A percentile compares a stretch with the other conserved stretches of the same genome.
Evolutionary conservation across 2,797 vertebrate genomes (phyloP).

Genomic region (Gadopsis bispinosus): DNA sequence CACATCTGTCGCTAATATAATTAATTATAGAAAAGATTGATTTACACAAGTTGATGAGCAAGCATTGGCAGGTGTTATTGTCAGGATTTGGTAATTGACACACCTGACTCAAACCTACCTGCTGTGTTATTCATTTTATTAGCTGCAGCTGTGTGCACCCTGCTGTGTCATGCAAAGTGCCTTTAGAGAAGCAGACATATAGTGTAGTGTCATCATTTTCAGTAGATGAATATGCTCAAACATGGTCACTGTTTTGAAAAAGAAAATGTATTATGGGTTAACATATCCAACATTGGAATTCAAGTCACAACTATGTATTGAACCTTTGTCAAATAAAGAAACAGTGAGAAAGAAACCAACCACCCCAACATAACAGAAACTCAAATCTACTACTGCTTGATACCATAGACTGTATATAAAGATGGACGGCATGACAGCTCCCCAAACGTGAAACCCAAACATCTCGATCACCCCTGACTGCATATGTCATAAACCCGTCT

Average conservation of each 20-base stretch:
- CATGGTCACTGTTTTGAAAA: background rate
- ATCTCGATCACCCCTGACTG: too few relatives aligned
- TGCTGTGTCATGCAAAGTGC: background rate
- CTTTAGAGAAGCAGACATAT: background rate
- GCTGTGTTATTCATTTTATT: background rate
- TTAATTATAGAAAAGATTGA: conserved; percentile 15
- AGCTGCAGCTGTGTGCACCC: background rate
- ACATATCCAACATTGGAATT: background rate
- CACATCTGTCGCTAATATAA: conserved; percentile 17
- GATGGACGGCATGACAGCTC: too few relatives aligned
- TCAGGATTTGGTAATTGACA: conserved; percentile 9
- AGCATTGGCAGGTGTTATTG: background rate
- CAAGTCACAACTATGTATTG: too few relatives aligned
- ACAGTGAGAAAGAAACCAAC: too few relatives aligned
- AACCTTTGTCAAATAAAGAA: too few relatives aligned
- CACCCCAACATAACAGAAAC: too few relatives aligned
- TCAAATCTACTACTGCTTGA: background rate
- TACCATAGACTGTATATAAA: too few relatives aligned
- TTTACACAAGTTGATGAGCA: conserved; percentile 4
- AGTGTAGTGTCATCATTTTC: background rate
- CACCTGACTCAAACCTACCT: background rate
- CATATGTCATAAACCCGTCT: too few relatives aligned
- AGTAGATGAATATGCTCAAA: background rate
- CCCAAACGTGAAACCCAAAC: too few relatives aligned
- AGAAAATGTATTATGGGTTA: background rate